phyloP scores from a whole-genome alignment of 2,113 vertebrate species.

The Rhagologus leucostigma region DNA sequence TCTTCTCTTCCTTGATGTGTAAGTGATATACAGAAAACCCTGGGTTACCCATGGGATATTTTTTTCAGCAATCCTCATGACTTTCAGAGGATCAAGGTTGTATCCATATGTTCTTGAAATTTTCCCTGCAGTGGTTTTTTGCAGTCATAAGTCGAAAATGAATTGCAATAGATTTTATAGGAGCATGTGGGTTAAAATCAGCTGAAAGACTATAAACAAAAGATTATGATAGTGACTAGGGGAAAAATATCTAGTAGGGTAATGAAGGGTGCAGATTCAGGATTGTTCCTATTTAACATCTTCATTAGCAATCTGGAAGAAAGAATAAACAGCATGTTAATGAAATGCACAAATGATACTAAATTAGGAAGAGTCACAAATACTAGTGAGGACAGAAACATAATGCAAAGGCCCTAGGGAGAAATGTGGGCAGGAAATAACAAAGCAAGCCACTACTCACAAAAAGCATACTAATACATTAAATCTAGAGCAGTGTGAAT shows the following conservation, averaged over 20 bases:
- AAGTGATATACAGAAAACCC: not conserved
- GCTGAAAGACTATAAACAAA: conserved; percentile 52
- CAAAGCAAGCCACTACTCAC: not conserved
- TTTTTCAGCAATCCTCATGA: not conserved
- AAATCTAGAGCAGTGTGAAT: not conserved
- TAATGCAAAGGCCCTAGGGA: conserved; percentile 3
- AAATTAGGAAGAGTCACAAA: conserved; percentile 50
- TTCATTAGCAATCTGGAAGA: conserved; percentile 67
- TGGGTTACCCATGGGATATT: not conserved
- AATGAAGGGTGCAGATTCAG: conserved; percentile 60
- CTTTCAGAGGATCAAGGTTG: not conserved
- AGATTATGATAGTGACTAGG: conserved; percentile 42
- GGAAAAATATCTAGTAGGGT: conserved; percentile 45
- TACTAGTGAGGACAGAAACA: conserved; percentile 6
- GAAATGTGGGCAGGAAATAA: not conserved
- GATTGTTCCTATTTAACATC: conserved; percentile 65
- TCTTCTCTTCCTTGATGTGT: not conserved
- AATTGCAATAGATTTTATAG: conserved; percentile 18
- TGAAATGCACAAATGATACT: conserved; percentile 57
- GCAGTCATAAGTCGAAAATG: conserved; percentile 11
- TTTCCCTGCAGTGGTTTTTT: not conserved
- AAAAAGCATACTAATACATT: not conserved
- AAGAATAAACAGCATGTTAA: conserved; percentile 59
- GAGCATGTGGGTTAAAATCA: conserved; percentile 38
- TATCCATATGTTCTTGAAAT: not conserved